Percentiles rank a stretch among this genome's conserved stretches.
Conservation (phyloP, 2,888 invertebrate genomes). For the Platycheirus albimanus region DNA sequence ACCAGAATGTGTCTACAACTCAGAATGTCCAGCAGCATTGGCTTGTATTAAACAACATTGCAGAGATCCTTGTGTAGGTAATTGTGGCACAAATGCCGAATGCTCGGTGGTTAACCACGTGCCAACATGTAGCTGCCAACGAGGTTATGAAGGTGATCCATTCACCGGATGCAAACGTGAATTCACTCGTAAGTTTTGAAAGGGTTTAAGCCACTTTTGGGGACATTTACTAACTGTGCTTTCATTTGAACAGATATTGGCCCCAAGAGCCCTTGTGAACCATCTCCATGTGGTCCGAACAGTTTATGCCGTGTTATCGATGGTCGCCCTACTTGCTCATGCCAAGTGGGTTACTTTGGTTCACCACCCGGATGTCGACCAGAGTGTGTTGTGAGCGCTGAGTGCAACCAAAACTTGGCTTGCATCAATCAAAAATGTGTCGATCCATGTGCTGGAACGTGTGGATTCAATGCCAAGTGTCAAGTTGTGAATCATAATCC, state of each 20-base stretch:
- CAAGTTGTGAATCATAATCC: constrained; percentile 91
- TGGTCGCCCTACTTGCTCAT: constrained; percentile 90
- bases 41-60: constrained; percentile 93
- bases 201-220: background rate
- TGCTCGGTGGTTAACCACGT: constrained; percentile 92
- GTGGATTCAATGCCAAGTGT: constrained; percentile 90
- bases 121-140: constrained; percentile 90
- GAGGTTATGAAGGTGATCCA: constrained; percentile 92
- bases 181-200: constrained; percentile 84
- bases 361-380: constrained; percentile 90
- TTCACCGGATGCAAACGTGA: constrained; percentile 89
- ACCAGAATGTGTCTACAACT: constrained; percentile 92
- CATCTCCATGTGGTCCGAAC: constrained; percentile 91
- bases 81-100: constrained; percentile 92
- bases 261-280: constrained; percentile 86
- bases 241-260: constrained; percentile 73
- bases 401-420: constrained; percentile 89
- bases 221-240: background rate
- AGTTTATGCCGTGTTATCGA: constrained; percentile 89
- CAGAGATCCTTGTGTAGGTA: constrained; percentile 92
- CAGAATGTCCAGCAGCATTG: constrained; percentile 90
- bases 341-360: constrained; percentile 88
- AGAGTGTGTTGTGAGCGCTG: constrained; percentile 90
- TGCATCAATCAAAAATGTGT: constrained; percentile 91
- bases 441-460: constrained; percentile 90